Conservation (phyloP, 1,140 invertebrate genomes). For the Mercenaria mercenaria region DNA sequence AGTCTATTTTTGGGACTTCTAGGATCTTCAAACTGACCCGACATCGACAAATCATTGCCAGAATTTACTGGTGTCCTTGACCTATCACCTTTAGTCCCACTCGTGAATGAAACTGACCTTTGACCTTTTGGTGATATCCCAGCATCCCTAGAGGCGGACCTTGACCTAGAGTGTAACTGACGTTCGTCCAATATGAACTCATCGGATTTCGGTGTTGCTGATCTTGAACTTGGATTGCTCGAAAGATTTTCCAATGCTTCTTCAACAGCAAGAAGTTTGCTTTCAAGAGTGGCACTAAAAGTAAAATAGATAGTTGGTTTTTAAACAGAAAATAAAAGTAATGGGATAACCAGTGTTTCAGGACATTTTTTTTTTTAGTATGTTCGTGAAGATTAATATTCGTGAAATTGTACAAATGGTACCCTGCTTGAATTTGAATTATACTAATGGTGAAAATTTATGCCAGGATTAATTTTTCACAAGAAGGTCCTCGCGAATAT, state of each 20-base stretch:
- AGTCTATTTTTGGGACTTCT: conserved; percentile 36
- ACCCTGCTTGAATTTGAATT: no score
- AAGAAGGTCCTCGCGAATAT: no score
- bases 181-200: conserved; percentile 52
- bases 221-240: conserved; percentile 62
- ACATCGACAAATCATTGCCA: background rate
- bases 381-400: no score
- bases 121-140: conserved; percentile 64
- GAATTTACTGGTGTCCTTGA: conserved; percentile 18
- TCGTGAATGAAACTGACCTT: conserved; percentile 58
- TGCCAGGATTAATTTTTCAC: no score
- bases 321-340: conserved; percentile 26
- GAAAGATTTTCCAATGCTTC: conserved; percentile 64
- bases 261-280: conserved; percentile 61
- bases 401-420: no score
- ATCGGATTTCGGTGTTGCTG: conserved; percentile 58
- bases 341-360: no score
- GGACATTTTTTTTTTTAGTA: no score
- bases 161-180: conserved; percentile 44
- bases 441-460: no score
- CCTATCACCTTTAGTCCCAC: conserved; percentile 57
- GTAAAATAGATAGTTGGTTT: background rate
- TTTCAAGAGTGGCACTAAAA: conserved; percentile 60
- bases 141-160: conserved; percentile 53
- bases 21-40: conserved; percentile 40